Conservation (phyloP, 2,888 invertebrate species). For the Volucella inflata region DNA sequence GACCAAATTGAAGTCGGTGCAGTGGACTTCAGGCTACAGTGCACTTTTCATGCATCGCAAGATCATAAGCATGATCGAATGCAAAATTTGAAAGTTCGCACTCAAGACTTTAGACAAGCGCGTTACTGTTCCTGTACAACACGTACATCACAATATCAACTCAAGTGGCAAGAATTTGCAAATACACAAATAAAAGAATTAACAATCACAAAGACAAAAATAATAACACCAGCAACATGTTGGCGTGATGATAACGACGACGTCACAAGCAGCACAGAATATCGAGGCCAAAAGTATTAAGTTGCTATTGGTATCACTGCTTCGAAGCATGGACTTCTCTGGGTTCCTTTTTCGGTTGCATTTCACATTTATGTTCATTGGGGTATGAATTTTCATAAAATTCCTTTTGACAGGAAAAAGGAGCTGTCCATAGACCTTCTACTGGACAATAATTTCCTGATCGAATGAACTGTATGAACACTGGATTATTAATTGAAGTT, state of each 20-base stretch:
- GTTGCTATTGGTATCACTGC: not conserved
- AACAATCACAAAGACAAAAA: too few relatives aligned
- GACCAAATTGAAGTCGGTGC: constrained; percentile 17
- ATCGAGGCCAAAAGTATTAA: constrained; percentile 39
- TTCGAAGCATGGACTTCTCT: not conserved
- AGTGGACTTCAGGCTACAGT: constrained; percentile 11
- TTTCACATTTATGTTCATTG: not conserved
- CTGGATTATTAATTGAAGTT: too few relatives aligned
- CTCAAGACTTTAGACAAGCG: constrained; percentile 10
- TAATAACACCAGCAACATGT: too few relatives aligned
- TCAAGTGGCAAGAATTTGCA: constrained; percentile 5
- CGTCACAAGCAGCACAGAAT: not conserved
- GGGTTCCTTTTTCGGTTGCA: not conserved
- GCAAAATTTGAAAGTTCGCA: constrained; percentile 60
- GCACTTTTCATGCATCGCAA: constrained; percentile 49
- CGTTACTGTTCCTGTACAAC: not conserved
- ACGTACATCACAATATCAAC: not conserved
- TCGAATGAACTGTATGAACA: too few relatives aligned
- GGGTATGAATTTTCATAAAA: not conserved
- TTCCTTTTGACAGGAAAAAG: too few relatives aligned
- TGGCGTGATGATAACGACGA: not conserved
- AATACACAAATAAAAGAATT: too few relatives aligned
- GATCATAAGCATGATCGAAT: constrained; percentile 51
- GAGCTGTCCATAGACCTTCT: too few relatives aligned
- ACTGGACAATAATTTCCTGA: too few relatives aligned